These are phyloP conservation scores for Drosophila neotestacea DNA, from an alignment of 2,888 invertebrate species.

Conservation along the genomic window DNA sequence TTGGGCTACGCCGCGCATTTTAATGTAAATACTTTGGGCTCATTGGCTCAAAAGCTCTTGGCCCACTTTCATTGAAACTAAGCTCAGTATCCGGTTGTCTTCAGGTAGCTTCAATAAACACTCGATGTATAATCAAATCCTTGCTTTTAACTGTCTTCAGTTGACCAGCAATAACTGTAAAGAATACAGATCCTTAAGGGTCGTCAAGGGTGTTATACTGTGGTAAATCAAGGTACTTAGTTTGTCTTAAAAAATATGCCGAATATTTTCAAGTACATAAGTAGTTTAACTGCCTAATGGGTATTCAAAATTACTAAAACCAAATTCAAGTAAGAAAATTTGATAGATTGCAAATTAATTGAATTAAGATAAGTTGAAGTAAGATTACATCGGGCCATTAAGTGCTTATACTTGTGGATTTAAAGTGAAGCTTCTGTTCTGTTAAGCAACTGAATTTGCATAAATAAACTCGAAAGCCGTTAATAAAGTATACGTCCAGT, in stretches of 20 bases:
- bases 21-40: conserved; percentile 41
- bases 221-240: not conserved
- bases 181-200: not conserved
- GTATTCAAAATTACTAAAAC: not conserved
- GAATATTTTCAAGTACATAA: not conserved
- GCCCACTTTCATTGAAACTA: conserved; percentile 17
- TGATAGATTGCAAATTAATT: not conserved
- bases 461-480: not conserved
- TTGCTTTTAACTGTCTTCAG: not conserved
- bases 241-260: not conserved
- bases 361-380: not conserved
- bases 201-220: not conserved
- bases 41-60: conserved; percentile 4
- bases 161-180: not conserved
- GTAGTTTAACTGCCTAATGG: not conserved
- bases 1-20: conserved; percentile 50
- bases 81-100: not conserved
- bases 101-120: conserved; percentile 14
- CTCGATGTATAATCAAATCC: conserved; percentile 12
- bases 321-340: not conserved
- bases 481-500: not conserved
- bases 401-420: not conserved
- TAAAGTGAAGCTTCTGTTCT: not conserved
- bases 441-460: not conserved
- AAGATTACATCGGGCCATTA: not conserved